Conservation (phyloP, 2,797 vertebrate genomes). For the Hoplostethus mediterraneus region DNA sequence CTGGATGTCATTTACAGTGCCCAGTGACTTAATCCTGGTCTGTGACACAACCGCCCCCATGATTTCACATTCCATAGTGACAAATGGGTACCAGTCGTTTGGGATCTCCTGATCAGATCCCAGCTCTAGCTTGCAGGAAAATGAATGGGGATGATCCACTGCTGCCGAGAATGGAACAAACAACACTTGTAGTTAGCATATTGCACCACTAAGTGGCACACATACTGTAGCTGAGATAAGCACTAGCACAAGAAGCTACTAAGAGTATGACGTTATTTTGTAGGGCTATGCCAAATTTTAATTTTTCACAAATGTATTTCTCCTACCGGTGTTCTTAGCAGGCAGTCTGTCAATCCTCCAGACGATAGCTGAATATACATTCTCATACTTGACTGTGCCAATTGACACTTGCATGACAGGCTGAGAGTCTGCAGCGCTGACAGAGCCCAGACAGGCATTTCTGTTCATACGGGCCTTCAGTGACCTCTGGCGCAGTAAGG, state of each 20-base stretch:
- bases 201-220: constrained; percentile 43
- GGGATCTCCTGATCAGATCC: constrained; percentile 98
- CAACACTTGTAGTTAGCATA: constrained; percentile 34
- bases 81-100: constrained; percentile 92
- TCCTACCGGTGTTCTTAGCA: constrained; percentile 95
- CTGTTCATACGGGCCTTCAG: constrained; percentile 97
- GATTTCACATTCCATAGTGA: constrained; percentile 92
- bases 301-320: constrained; percentile 6
- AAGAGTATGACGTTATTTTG: constrained; percentile 6
- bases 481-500: constrained; percentile 93
- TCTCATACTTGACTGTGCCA: constrained; percentile 96
- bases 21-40: constrained; percentile 91
- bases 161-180: constrained; percentile 79
- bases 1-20: constrained; percentile 91
- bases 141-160: constrained; percentile 93
- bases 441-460: constrained; percentile 91
- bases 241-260: not conserved
- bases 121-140: constrained; percentile 96
- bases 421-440: constrained; percentile 87
- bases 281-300: not conserved
- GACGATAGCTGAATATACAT: constrained; percentile 92
- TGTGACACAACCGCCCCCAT: constrained; percentile 88
- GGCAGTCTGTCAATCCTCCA: constrained; percentile 98
- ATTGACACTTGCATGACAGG: constrained; percentile 93
- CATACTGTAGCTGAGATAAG: constrained; percentile 4